Conservation (phyloP, 1,140 invertebrate genomes). For the Vanessa atalanta region DNA sequence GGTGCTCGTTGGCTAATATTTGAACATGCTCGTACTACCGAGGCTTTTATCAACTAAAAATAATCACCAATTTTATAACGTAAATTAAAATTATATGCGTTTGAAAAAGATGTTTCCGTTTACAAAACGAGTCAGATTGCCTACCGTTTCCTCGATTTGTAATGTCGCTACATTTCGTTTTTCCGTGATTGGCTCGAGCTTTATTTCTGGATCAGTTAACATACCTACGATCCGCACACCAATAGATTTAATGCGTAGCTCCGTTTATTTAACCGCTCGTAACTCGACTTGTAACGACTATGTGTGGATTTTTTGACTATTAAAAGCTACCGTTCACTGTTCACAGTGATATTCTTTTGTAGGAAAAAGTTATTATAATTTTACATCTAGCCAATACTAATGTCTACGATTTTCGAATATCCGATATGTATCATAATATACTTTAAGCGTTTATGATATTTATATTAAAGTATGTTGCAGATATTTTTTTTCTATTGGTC, state of each 20-base stretch:
- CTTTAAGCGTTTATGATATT: background rate
- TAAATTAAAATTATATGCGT: background rate
- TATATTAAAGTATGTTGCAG: background rate
- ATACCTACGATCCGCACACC: slow-evolving; percentile 53
- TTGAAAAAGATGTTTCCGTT: slow-evolving; percentile 11
- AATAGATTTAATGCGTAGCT: slow-evolving; percentile 67
- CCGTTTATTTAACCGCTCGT: slow-evolving; percentile 77
- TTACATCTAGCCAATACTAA: background rate
- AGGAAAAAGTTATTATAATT: background rate
- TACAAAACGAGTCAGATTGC: slow-evolving; percentile 9
- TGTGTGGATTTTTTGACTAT: slow-evolving; percentile 63
- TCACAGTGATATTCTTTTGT: slow-evolving; percentile 3
- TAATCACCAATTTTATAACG: slow-evolving; percentile 18
- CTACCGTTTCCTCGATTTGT: slow-evolving; percentile 44
- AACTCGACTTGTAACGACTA: slow-evolving; percentile 64
- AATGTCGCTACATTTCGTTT: slow-evolving; percentile 48
- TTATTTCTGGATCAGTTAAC: slow-evolving; percentile 74
- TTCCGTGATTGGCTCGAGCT: slow-evolving; percentile 53
- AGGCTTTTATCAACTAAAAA: slow-evolving; percentile 65
- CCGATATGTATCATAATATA: background rate
- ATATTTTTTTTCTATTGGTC: too few relatives aligned
- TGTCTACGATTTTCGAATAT: background rate
- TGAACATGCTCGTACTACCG: slow-evolving; percentile 51
- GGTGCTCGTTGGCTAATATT: slow-evolving; percentile 73
- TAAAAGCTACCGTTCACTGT: slow-evolving; percentile 42